Evolutionary conservation across 2,888 invertebrate species (phyloP).

Genomic region (Acheta domesticus): DNA sequence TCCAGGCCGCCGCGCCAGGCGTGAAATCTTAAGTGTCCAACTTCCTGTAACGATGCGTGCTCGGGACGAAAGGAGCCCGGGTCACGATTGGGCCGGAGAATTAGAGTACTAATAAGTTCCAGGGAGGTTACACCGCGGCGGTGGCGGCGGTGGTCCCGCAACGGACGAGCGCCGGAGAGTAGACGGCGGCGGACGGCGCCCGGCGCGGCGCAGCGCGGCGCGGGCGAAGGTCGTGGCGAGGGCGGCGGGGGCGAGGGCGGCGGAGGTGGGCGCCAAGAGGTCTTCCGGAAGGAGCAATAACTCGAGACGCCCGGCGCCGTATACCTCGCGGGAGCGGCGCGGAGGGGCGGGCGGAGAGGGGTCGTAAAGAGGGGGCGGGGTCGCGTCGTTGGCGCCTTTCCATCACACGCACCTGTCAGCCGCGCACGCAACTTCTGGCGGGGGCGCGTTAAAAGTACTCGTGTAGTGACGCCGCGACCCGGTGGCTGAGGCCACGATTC

Average conservation of each 20-base stretch:
- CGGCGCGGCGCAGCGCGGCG: not conserved
- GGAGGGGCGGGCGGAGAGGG: not conserved
- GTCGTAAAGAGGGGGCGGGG: slow-evolving; percentile 18
- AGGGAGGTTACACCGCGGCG: not conserved
- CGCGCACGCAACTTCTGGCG: not conserved
- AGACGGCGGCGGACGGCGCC: not conserved
- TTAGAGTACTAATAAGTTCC: slow-evolving; percentile 11
- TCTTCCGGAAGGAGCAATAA: not conserved
- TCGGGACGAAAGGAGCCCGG: not conserved
- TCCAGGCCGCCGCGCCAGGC: not conserved
- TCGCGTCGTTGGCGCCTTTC: not conserved
- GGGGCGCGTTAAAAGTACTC: not conserved
- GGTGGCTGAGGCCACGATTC: not conserved
- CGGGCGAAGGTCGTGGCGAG: not conserved
- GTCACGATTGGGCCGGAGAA: slow-evolving; percentile 2
- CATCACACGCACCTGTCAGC: not conserved
- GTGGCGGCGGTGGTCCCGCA: not conserved
- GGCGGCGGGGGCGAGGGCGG: not conserved
- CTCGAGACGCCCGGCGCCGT: not conserved
- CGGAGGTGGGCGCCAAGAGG: not conserved
- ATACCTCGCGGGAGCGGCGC: not conserved
- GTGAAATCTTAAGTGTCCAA: slow-evolving; percentile 11
- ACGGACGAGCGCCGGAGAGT: not conserved
- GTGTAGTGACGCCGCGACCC: not conserved
- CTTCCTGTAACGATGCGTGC: slow-evolving; percentile 9